A percentile compares a stretch with the other conserved stretches of the same genome.
Conservation (phyloP, 1,140 invertebrate species). For the Pseudomyrmex concolor region DNA sequence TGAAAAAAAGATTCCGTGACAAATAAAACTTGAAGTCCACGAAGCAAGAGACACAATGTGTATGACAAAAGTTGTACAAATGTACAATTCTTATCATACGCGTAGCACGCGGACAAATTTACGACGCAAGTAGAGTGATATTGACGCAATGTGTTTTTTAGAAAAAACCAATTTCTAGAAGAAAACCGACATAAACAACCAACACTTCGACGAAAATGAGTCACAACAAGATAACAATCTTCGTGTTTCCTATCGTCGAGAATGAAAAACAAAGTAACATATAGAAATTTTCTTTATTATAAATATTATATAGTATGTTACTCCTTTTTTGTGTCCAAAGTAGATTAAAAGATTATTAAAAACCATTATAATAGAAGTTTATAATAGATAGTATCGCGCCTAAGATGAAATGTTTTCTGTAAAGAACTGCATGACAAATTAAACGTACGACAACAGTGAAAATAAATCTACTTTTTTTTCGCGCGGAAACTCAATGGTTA, state of each 20-base stretch:
- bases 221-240: background rate
- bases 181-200: background rate
- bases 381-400: too few species aligned
- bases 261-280: background rate
- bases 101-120: background rate
- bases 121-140: background rate
- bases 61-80: background rate
- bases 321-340: too few species aligned
- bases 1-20: conserved; percentile 9
- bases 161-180: background rate
- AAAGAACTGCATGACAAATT: background rate
- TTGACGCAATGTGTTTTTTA: background rate
- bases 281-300: too few species aligned
- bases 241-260: background rate
- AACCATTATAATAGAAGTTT: too few species aligned
- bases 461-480: conserved; percentile 17
- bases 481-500: background rate
- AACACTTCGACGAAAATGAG: background rate
- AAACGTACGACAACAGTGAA: background rate
- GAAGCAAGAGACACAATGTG: background rate
- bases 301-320: too few species aligned
- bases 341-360: too few species aligned
- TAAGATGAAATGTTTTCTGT: too few species aligned
- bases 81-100: background rate
- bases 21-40: background rate